phyloP scores from a whole-genome alignment of 1,140 invertebrate species.

The Globodera ellingtonae region DNA sequence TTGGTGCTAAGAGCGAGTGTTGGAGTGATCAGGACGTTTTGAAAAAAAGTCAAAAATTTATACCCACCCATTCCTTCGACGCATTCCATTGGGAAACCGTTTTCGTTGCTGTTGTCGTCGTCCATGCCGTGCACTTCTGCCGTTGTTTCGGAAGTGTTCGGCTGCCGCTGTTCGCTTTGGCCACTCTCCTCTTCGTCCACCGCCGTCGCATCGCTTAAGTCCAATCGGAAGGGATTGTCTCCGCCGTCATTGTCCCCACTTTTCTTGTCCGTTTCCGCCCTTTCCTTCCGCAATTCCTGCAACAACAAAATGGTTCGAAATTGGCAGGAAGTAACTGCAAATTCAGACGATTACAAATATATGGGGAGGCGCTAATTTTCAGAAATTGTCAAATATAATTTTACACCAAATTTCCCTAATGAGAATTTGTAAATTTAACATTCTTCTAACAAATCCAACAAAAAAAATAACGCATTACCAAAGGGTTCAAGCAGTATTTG shows the following conservation, averaged over 20 bases:
- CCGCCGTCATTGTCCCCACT: neutral
- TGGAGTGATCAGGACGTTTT: too few relatives aligned
- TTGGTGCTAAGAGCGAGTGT: neutral
- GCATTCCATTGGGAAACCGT: slow-evolving; percentile 23
- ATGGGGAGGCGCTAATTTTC: too few relatives aligned
- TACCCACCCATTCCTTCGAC: neutral
- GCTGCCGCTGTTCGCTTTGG: neutral
- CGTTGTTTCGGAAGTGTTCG: neutral
- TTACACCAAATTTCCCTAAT: too few relatives aligned
- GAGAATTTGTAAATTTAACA: too few relatives aligned
- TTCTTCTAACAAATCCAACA: too few relatives aligned
- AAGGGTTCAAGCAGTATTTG: too few relatives aligned
- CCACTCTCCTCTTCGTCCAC: neutral
- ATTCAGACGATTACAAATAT: too few relatives aligned
- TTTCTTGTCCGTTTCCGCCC: neutral
- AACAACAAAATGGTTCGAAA: neutral
- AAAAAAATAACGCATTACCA: too few relatives aligned
- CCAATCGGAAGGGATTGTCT: neutral
- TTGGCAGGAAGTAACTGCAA: too few relatives aligned
- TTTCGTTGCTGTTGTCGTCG: slow-evolving; percentile 16
- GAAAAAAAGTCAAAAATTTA: slow-evolving; percentile 11
- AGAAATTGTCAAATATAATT: too few relatives aligned
- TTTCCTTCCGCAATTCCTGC: neutral
- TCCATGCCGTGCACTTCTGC: slow-evolving; percentile 36
- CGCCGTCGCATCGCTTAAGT: neutral